Evolutionary conservation across 2,888 invertebrate genomes (phyloP).

Genomic region (Catocala fraxini): DNA sequence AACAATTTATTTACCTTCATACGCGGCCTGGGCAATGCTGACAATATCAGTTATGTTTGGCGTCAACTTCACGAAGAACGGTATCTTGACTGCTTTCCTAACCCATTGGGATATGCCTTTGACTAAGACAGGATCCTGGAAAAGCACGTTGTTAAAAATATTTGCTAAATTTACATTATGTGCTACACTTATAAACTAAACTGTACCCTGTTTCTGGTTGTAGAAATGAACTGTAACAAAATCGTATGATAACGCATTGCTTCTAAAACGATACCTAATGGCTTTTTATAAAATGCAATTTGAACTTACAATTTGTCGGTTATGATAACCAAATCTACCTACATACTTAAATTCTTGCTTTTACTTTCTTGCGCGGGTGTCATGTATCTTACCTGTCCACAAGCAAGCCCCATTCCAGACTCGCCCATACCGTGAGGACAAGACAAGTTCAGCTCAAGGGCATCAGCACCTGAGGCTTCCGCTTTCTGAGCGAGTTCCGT

Average conservation of each 20-base stretch:
- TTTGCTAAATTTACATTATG: too few species aligned
- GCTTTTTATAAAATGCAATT: too few species aligned
- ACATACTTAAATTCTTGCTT: too few species aligned
- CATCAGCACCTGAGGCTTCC: constrained; percentile 96
- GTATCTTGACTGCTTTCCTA: constrained; percentile 93
- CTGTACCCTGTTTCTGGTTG: too few species aligned
- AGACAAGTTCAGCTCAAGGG: constrained; percentile 97
- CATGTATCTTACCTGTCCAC: constrained; percentile 93
- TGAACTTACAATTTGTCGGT: too few species aligned
- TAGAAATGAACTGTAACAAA: too few species aligned
- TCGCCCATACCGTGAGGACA: constrained; percentile 99
- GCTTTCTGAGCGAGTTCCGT: constrained; percentile 92
- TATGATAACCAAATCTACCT: too few species aligned
- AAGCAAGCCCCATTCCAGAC: constrained; percentile 99
- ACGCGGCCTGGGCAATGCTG: constrained; percentile 95
- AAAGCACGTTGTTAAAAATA: constrained; percentile 16
- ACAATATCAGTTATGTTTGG: constrained; percentile 99
- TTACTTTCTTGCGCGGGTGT: too few species aligned
- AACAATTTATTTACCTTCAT: constrained; percentile 89
- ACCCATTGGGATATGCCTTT: constrained; percentile 97
- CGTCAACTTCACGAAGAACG: constrained; percentile 98
- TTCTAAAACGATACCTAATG: too few species aligned
- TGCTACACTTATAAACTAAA: too few species aligned
- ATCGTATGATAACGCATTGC: too few species aligned
- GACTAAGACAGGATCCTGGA: constrained; percentile 94